Conservation (phyloP, 2,113 vertebrate genomes). For the Clinocottus analis region DNA sequence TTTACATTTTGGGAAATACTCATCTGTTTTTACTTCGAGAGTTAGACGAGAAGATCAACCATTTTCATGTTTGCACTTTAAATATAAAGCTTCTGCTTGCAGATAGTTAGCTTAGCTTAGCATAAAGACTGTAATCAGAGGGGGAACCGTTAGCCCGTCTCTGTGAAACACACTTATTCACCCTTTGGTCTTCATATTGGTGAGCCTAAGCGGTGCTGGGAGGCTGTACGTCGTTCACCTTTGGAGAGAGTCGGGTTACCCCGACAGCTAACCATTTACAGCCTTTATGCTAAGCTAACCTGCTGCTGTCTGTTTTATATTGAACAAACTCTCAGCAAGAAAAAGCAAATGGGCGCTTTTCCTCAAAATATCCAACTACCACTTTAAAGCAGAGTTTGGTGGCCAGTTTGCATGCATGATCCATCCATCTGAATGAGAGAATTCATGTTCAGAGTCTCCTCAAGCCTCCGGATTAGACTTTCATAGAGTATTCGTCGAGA, state of each 20-base stretch:
- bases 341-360: not conserved
- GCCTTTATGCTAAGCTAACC: constrained; percentile 6
- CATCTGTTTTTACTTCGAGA: not conserved
- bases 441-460: not conserved
- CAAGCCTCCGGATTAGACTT: constrained; percentile 5
- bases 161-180: constrained; percentile 3
- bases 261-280: not conserved
- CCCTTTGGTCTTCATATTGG: constrained; percentile 39
- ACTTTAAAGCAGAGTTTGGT: constrained; percentile 21
- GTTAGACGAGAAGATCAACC: not conserved
- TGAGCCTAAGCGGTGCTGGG: not conserved
- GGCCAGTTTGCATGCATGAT: constrained; percentile 17
- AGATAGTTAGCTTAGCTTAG: constrained; percentile 27
- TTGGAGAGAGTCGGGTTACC: not conserved
- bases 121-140: not conserved
- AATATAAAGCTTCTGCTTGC: not conserved
- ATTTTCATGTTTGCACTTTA: not conserved
- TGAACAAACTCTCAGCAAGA: not conserved
- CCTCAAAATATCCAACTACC: constrained; percentile 22
- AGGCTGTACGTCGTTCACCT: not conserved
- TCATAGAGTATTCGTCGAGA: constrained; percentile 31
- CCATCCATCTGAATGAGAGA: constrained; percentile 7
- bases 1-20: constrained; percentile 31
- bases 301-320: not conserved
- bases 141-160: not conserved